Evolutionary conservation across 2,113 vertebrate genomes (phyloP).

Genomic region (Sebastes fasciatus): DNA sequence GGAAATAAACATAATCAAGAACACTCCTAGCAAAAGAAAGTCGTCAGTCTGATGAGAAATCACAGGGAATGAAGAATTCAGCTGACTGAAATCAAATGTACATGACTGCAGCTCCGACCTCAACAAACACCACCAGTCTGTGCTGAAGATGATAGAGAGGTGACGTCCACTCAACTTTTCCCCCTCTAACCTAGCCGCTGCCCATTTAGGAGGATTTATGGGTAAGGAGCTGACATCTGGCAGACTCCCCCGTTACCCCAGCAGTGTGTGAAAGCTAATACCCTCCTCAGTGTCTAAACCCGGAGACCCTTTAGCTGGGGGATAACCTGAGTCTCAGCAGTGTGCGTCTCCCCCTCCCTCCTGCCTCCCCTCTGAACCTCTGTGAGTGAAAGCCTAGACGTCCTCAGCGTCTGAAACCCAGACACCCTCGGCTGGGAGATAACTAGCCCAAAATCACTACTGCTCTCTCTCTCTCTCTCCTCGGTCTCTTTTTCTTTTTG

Average conservation of each 20-base stretch:
- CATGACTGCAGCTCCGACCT: constrained; percentile 40
- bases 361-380: constrained; percentile 49
- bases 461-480: not conserved
- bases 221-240: constrained; percentile 80
- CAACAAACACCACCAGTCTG: constrained; percentile 47
- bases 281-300: constrained; percentile 81
- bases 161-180: constrained; percentile 58
- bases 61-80: constrained; percentile 37
- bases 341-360: constrained; percentile 40
- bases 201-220: constrained; percentile 83
- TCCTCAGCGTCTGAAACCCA: constrained; percentile 62
- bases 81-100: constrained; percentile 55
- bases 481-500: constrained; percentile 10
- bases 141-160: constrained; percentile 59
- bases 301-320: constrained; percentile 77
- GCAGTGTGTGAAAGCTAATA: constrained; percentile 84
- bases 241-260: constrained; percentile 79
- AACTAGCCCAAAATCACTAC: constrained; percentile 36
- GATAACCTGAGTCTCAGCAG: constrained; percentile 77
- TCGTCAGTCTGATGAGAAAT: constrained; percentile 44
- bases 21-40: constrained; percentile 46
- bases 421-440: constrained; percentile 67
- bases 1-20: constrained; percentile 67
- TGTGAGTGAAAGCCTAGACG: constrained; percentile 68
- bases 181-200: constrained; percentile 62